Base-by-base conservation (phyloP, 1,140 invertebrate species). In the Habropoda laboriosa region DNA sequence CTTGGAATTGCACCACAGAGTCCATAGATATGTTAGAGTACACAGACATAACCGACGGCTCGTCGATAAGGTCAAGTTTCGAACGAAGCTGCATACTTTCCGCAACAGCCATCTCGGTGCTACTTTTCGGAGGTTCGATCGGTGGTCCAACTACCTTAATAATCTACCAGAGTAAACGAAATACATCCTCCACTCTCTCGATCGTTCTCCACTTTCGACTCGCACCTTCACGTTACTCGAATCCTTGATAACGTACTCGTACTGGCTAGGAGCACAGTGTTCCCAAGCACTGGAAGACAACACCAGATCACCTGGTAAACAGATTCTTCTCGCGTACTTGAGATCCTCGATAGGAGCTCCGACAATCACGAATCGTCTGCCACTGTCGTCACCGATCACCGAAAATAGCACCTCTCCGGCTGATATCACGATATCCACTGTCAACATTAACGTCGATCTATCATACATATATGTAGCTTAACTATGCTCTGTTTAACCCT, bases 371-470 rank as follows among this genome's bases (percentile, higher is more conserved):
- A 78, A 92, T 66, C 89, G 63, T 35, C 82, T 79, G 38, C 42
- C 27, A 10, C 80, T 78, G 1, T 86, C 79, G 32, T 78, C 53
- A 16, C 91, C 92, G 13, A 91, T 86, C 3, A 87, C 42, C 1
- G 86, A 82, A 40, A 92, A 90, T 16, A 45, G 85, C 4, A 89
- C 58, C 0, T 82, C 80, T 10, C 92, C 92, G 18, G 76, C 78
- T 0, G 91, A 85, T n/a, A 92, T 81, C 0, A 72, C 70, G 10
- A 87, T 47, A 35, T 89, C 90, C 27, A 88, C 88, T 83, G n/a
- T 57, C 3, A 30, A 72, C 7, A 6, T 47, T 8, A 6, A 10
- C 0, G 3, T 24, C n/a, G n/a, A n/a, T n/a, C n/a, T n/a, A n/a
- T n/a, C n/a, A n/a, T n/a, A n/a, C n/a, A n/a, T n/a, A n/a, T n/a